A percentile compares a stretch with the other conserved stretches of the same genome.
These are phyloP conservation scores for Spodoptera litura DNA, from an alignment of 1,140 invertebrate genomes.

Conservation along the genomic window DNA sequence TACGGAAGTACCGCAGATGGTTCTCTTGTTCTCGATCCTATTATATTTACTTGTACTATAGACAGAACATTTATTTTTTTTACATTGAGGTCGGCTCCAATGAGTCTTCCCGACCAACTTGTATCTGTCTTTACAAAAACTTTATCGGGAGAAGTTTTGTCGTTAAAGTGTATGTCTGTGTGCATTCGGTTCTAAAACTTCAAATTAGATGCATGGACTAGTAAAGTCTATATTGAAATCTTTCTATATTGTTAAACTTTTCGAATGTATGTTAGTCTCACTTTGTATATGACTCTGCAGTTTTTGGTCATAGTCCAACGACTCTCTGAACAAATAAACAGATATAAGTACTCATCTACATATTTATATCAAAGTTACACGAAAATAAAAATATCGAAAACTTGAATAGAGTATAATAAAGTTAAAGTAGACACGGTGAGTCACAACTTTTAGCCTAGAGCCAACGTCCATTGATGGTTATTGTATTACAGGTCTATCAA, in stretches of 20 bases:
- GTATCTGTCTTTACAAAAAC: slow-evolving; percentile 13
- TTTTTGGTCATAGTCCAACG: too few relatives aligned
- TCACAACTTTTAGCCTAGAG: not conserved
- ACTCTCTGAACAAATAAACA: not conserved
- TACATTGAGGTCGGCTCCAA: not conserved
- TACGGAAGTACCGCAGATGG: slow-evolving; percentile 10
- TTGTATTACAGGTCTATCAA: too few relatives aligned
- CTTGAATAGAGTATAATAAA: not conserved
- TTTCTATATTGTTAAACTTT: not conserved
- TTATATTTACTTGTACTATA: slow-evolving; percentile 5
- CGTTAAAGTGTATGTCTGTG: not conserved
- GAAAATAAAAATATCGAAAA: slow-evolving; percentile 14
- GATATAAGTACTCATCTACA: not conserved
- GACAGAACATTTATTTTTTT: not conserved
- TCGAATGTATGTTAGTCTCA: slow-evolving; percentile 1
- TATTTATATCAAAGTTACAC: not conserved
- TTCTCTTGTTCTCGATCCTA: not conserved
- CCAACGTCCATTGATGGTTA: not conserved
- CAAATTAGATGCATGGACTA: slow-evolving; percentile 31
- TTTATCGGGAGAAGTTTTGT: slow-evolving; percentile 15
- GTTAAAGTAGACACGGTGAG: not conserved
- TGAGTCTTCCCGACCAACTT: slow-evolving; percentile 8
- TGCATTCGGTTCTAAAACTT: slow-evolving; percentile 11
- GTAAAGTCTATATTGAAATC: slow-evolving; percentile 4
- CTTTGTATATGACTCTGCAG: too few relatives aligned